Percentiles rank a stretch among this genome's conserved stretches.
phyloP scores from a whole-genome alignment of 2,797 vertebrate species.

The Aldrovandia affinis region DNA sequence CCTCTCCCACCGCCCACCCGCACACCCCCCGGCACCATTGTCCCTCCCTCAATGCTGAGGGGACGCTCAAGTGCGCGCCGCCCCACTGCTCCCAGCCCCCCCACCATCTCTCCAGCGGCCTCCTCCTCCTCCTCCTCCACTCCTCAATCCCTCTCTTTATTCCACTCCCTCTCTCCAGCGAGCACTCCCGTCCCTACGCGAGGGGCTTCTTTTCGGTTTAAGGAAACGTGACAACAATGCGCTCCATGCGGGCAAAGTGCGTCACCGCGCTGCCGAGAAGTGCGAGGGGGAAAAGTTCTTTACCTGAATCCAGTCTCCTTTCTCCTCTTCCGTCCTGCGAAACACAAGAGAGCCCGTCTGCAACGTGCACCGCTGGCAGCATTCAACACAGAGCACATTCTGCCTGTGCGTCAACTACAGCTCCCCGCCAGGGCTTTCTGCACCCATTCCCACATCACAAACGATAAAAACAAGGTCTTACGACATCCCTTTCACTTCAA shows the following conservation, averaged over 20 bases:
- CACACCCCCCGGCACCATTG: not conserved
- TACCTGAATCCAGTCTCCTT: slow-evolving; percentile 94
- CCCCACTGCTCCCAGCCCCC: not conserved
- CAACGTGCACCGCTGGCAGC: not conserved
- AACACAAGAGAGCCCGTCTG: slow-evolving; percentile 43
- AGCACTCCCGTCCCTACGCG: not conserved
- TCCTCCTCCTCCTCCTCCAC: slow-evolving; percentile 17
- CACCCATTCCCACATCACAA: not conserved
- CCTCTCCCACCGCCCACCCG: not conserved
- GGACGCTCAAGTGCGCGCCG: not conserved
- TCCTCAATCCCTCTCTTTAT: slow-evolving; percentile 20
- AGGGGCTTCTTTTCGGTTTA: not conserved
- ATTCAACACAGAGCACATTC: not conserved
- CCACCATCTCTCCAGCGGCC: not conserved
- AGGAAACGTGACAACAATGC: not conserved
- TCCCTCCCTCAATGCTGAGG: not conserved
- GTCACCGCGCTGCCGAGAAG: not conserved
- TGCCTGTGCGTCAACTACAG: not conserved
- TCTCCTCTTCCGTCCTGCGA: slow-evolving; percentile 91
- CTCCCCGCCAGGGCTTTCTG: too few species aligned
- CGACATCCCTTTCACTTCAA: not conserved
- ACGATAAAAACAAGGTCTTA: not conserved
- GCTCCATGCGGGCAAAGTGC: not conserved
- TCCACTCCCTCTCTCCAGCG: not conserved
- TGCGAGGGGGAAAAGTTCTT: slow-evolving; percentile 45